phyloP scores from a whole-genome alignment of 2,797 vertebrate species.

The Otus scops region DNA sequence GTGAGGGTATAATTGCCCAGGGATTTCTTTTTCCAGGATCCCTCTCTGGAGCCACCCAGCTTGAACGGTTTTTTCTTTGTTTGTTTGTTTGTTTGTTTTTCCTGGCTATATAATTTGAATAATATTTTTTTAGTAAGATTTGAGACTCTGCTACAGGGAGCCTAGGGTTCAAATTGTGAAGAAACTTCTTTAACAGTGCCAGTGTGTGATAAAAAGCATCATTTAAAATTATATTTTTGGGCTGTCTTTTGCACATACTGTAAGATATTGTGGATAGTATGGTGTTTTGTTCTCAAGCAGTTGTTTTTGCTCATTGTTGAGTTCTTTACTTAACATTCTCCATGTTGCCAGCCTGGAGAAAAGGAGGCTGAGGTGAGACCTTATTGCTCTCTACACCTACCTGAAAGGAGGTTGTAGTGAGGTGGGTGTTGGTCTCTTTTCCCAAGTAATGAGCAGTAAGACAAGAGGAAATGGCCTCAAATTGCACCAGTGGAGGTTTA shows the following conservation, averaged over 20 bases:
- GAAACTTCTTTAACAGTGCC: not conserved
- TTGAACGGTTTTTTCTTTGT: no score
- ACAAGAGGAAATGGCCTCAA: not conserved
- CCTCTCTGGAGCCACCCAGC: no score
- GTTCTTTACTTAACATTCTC: not conserved
- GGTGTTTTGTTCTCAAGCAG: fast-evolving
- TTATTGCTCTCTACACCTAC: not conserved
- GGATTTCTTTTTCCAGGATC: no score
- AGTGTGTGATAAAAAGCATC: not conserved
- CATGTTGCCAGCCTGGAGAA: not conserved
- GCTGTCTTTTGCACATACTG: not conserved
- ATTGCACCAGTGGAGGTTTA: not conserved
- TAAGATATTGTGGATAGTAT: no score
- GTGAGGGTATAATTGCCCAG: no score
- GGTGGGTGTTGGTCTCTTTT: not conserved
- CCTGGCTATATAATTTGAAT: no score
- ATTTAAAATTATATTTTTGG: fast-evolving
- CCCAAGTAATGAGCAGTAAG: no score
- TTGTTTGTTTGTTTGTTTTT: no score
- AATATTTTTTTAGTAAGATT: not conserved
- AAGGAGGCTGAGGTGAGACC: not conserved
- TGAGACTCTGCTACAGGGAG: not conserved
- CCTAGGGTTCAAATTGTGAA: not conserved
- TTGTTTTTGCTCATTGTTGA: not conserved
- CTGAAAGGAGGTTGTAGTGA: no score